Conservation (phyloP, 1,140 invertebrate genomes). For the Triops longicaudatus region DNA sequence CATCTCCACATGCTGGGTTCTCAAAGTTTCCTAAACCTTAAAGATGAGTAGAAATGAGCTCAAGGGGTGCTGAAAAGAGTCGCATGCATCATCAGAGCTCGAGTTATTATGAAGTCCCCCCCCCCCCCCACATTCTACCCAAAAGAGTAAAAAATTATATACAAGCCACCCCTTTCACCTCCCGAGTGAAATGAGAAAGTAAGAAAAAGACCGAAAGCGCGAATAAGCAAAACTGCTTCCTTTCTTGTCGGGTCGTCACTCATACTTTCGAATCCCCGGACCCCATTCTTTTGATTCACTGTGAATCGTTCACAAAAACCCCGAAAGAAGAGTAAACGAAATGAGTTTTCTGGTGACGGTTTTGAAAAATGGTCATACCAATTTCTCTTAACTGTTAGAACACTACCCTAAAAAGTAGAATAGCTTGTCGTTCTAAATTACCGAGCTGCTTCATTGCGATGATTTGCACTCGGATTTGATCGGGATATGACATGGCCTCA, state of each 20-base stretch:
- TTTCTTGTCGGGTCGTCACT: too few species aligned
- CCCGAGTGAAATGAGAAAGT: background rate
- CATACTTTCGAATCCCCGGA: too few species aligned
- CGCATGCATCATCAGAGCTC: slow-evolving; percentile 9
- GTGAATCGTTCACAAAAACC: too few species aligned
- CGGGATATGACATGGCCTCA: background rate
- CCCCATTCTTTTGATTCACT: too few species aligned
- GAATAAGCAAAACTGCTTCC: too few species aligned
- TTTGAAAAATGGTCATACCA: background rate
- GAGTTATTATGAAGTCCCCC: background rate
- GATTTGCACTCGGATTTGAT: background rate
- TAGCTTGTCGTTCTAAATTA: background rate
- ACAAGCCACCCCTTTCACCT: background rate
- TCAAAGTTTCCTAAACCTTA: slow-evolving; percentile 6
- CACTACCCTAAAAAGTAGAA: background rate
- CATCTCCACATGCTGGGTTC: slow-evolving; percentile 10
- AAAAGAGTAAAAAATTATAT: background rate
- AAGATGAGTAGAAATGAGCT: slow-evolving; percentile 8
- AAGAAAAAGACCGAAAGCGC: too few species aligned
- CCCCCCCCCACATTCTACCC: too few species aligned
- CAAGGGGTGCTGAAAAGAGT: background rate
- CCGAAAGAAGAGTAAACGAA: too few species aligned
- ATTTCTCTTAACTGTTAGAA: background rate
- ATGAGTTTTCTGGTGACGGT: too few species aligned
- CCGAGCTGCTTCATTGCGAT: background rate